These are phyloP conservation scores for Cetonia aurata DNA, from an alignment of 2,888 invertebrate species.

Conservation along the genomic window DNA sequence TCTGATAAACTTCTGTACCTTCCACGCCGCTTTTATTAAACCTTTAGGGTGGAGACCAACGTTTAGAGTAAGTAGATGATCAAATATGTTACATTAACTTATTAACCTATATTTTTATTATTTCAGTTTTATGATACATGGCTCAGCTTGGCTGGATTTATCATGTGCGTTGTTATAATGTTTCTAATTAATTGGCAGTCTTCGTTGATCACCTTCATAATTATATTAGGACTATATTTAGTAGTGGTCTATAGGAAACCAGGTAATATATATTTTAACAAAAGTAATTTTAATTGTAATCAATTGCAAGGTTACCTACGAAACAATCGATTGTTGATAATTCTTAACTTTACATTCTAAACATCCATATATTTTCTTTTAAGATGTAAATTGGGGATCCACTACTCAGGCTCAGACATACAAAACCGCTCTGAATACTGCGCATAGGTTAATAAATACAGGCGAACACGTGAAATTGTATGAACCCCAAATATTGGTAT, in stretches of 20 bases:
- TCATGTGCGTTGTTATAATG: slow-evolving; percentile 91
- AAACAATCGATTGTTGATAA: not conserved
- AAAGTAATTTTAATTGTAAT: no score
- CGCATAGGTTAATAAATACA: slow-evolving; percentile 83
- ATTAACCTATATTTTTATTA: slow-evolving; percentile 43
- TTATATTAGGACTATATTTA: slow-evolving; percentile 90
- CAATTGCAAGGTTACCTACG: not conserved
- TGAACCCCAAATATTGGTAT: slow-evolving; percentile 90
- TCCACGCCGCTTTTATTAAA: slow-evolving; percentile 90
- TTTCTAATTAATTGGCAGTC: slow-evolving; percentile 94
- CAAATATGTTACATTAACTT: slow-evolving; percentile 32
- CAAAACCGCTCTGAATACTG: slow-evolving; percentile 89
- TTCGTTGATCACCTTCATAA: slow-evolving; percentile 90
- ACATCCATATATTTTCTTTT: slow-evolving; percentile 47
- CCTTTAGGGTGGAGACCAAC: slow-evolving; percentile 93
- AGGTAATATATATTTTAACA: slow-evolving; percentile 67
- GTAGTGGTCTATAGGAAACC: slow-evolving; percentile 95
- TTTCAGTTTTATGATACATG: slow-evolving; percentile 92
- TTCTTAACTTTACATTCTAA: no score
- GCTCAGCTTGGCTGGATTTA: slow-evolving; percentile 86
- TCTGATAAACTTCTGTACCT: slow-evolving; percentile 94
- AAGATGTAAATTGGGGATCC: slow-evolving; percentile 97
- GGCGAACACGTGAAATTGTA: slow-evolving; percentile 99
- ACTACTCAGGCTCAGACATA: slow-evolving; percentile 97
- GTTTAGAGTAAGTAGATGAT: slow-evolving; percentile 79